These are phyloP conservation scores for Clarias platycephalus DNA, from an alignment of 2,797 vertebrate species.

Conservation along the genomic window DNA sequence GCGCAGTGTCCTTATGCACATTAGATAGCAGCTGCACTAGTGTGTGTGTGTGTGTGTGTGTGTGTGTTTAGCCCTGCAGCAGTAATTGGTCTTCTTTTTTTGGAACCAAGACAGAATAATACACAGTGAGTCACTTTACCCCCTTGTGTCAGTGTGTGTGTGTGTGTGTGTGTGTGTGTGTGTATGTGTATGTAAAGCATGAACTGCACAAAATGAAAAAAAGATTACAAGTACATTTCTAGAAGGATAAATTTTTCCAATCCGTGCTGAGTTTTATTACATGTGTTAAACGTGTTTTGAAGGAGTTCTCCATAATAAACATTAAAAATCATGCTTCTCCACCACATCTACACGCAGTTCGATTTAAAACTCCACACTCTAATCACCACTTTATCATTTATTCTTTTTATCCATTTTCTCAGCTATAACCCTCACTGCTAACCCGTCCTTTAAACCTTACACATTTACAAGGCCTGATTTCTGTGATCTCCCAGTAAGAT, in stretches of 20 bases:
- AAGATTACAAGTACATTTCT: neutral
- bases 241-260: neutral
- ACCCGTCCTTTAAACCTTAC: neutral
- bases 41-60: conserved; percentile 18
- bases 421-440: neutral
- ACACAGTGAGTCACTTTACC: conserved; percentile 48
- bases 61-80: conserved; percentile 26
- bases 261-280: neutral
- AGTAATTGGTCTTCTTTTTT: conserved; percentile 27
- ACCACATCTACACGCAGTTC: neutral
- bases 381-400: neutral
- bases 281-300: neutral
- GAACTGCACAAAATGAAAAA: neutral
- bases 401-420: no score
- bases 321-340: neutral
- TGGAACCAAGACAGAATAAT: conserved; percentile 39
- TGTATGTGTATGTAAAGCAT: conserved; percentile 1
- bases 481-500: neutral
- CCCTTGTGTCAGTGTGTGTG: neutral
- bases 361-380: neutral
- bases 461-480: neutral
- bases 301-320: neutral
- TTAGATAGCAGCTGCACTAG: conserved; percentile 18
- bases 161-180: conserved; percentile 18
- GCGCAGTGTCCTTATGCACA: conserved; percentile 14